Conservation (phyloP, 2,888 invertebrate species). For the Polydrusus tereticollis region DNA sequence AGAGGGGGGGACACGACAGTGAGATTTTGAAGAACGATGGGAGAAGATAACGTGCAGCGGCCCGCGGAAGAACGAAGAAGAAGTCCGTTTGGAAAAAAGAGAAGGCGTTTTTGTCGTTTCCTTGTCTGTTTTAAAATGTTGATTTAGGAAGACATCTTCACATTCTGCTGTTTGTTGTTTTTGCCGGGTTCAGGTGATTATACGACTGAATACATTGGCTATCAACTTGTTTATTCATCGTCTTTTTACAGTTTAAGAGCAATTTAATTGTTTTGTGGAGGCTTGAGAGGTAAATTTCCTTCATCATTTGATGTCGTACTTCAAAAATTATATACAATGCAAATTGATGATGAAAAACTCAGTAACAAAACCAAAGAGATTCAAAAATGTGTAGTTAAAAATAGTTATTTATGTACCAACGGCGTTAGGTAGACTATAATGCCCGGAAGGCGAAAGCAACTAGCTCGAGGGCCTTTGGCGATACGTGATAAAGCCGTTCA, state of each 20-base stretch:
- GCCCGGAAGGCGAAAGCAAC: no score
- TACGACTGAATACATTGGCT: not conserved
- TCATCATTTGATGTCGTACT: not conserved
- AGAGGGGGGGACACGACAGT: constrained; percentile 29
- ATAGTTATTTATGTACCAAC: no score
- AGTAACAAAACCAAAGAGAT: no score
- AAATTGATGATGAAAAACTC: no score
- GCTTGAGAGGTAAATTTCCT: not conserved
- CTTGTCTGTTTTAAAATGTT: constrained; percentile 45
- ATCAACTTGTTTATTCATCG: not conserved
- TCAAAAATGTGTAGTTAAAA: no score
- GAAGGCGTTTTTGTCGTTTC: constrained; percentile 32
- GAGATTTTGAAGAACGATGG: constrained; percentile 49
- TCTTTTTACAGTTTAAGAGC: not conserved
- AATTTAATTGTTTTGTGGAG: not conserved
- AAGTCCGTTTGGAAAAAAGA: constrained; percentile 43
- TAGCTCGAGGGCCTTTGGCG: no score
- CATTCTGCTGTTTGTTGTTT: constrained; percentile 23
- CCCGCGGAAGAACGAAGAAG: constrained; percentile 34
- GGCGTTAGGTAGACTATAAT: no score
- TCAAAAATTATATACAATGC: not conserved
- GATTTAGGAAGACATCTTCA: constrained; percentile 46
- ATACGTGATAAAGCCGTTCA: no score
- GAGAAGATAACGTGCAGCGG: constrained; percentile 39
- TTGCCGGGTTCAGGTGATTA: constrained; percentile 8